Base-by-base conservation (phyloP, 2,113 vertebrate species). In the Diglossa brunneiventris region DNA sequence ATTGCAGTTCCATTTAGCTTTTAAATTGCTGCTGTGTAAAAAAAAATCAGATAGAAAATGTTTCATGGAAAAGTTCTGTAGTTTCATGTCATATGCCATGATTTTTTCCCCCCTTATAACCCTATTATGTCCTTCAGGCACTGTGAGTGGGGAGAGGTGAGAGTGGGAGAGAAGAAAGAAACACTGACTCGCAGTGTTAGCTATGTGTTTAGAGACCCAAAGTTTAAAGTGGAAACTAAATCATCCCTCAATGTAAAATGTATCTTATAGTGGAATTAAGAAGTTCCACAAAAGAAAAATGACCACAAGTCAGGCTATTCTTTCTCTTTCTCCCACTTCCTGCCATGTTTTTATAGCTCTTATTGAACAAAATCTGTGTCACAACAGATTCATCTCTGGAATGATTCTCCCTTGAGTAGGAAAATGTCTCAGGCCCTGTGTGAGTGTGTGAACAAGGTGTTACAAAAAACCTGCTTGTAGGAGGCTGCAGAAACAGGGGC, bases 171-270 rank as follows among this genome's bases (percentile, higher is more conserved):
- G 15, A 76, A 82, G 49, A 70, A 56, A 69, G 26, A 64, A 72
- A 58, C 2, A 1, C 14, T 73, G 37, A 12, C 15, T 93, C 22
- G 23, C 33, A 30, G 26, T 49, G 46, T 62, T 49, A 53, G 5
- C 6, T 72, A 3, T 1, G 0, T 68, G 19, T 73, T 89, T 41
- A 75, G 55, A 61, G 31, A 86, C 11, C 11, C 0, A 0, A 68
- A 72, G 17, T 37, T 49, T 63, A 35, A 92, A 87, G 44, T 37
- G 26, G 61, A 64, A 90, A n/a, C 49, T n/a, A 69, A 82, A 90
- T 82, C 17, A 82, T 23, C 13, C 28, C 46, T 90, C 47, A 42
- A 20, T 21, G 23, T 64, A 79, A 91, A 92, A 75, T 24, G 4
- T 49, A 35, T 52, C 24, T 50, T 67, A n/a, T 0, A 79, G 62